Evolutionary conservation across 2,888 invertebrate species (phyloP).

Genomic region (Apamea monoglypha): DNA sequence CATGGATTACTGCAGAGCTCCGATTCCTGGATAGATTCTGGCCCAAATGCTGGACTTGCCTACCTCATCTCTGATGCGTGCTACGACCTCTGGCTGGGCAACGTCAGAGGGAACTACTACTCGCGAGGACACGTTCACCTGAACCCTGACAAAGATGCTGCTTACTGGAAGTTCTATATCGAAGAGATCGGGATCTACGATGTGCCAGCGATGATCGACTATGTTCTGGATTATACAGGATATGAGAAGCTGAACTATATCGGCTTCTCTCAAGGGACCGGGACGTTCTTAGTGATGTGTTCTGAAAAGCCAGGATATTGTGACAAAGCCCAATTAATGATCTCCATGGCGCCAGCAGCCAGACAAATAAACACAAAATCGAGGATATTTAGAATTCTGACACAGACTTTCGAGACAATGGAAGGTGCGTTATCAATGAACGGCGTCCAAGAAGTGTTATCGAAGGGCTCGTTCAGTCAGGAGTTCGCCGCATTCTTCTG

Average conservation of each 20-base stretch:
- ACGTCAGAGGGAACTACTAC: conserved; percentile 84
- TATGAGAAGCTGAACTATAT: conserved; percentile 74
- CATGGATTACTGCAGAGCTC: conserved; percentile 82
- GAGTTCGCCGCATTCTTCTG: conserved; percentile 78
- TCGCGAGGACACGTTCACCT: conserved; percentile 85
- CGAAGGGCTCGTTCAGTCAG: conserved; percentile 75
- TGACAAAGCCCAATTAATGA: conserved; percentile 90
- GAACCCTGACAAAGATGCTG: conserved; percentile 75
- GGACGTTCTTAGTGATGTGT: conserved; percentile 90
- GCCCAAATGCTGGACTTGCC: conserved; percentile 73
- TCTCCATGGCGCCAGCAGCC: conserved; percentile 92
- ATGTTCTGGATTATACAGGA: conserved; percentile 75
- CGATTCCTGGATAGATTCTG: conserved; percentile 80
- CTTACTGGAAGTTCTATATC: conserved; percentile 83
- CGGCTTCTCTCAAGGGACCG: conserved; percentile 68
- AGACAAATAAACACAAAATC: conserved; percentile 88
- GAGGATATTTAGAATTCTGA: conserved; percentile 78
- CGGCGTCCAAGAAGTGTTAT: conserved; percentile 76
- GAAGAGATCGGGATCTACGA: conserved; percentile 90
- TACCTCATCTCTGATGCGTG: conserved; percentile 71
- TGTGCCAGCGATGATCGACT: conserved; percentile 91
- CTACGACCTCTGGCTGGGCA: conserved; percentile 74
- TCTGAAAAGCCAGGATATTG: conserved; percentile 92
- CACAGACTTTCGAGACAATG: conserved; percentile 57
- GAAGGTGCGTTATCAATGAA: conserved; percentile 65